Base-by-base conservation (phyloP, 2,113 vertebrate species). In the Cottus gobio region DNA sequence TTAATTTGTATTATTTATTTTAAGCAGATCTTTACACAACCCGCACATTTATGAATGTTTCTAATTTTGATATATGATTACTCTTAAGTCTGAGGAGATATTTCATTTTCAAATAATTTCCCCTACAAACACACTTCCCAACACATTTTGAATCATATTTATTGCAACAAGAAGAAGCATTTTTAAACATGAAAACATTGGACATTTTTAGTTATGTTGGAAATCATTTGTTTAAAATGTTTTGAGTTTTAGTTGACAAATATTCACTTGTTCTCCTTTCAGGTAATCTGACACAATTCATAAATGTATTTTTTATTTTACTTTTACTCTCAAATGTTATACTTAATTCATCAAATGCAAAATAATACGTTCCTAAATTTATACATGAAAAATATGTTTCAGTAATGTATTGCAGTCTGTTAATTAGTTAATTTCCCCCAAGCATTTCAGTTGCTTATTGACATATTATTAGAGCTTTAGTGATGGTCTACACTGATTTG, bases 401-500 rank as follows among this genome's bases (percentile, higher is more conserved):
- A 56, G 13, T 36, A 30, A 69, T 5, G 16, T 18, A 28, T 3
- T 28, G 16, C 15, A 34, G 15, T 42, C 39, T 42, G 2, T 37
- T 20, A 11, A 37, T 50, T 65, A 60, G 13, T 30, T 69, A 7
- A 71, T 30, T 74, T 30, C 9, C 7, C 16, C 1, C 2, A 39
- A 66, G 60, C 10, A 68, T 7, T 5, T 50, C 20, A 31, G 13
- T 28, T 26, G 7, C 6, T 30, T 34, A 34, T 52, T 62, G 15
- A 31, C 7, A 64, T 37, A 65, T 39, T 34, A 39, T 56, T 28
- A 16, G 10, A 65, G 36, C 26, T 68, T 54, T 31, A 63, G 50
- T 30, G 18, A 64, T 65, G 7, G 4, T 80, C 30, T 78, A 34
- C 68, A 66, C 3, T 72, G 6, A 57, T 79, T 61, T 68, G 6